Evolutionary conservation across 2,888 invertebrate genomes (phyloP), one percentile per base, ranked within the genome.

Genomic region (Prenolepis imparis): DNA sequence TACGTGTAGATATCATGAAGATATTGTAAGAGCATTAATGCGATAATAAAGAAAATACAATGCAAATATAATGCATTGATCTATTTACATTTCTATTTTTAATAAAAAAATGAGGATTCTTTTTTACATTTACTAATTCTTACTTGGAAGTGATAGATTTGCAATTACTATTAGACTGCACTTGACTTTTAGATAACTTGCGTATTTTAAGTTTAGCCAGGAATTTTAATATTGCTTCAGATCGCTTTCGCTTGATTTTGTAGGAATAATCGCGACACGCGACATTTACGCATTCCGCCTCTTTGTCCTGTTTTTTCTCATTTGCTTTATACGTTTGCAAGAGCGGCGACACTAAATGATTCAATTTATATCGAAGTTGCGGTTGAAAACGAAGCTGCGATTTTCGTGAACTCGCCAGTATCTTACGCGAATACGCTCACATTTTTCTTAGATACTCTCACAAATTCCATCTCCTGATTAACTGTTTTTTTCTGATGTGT

Each of bases 341-440:
- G 21, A 72, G 67, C 55, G 77, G 70, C 48, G 82, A 80, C 64
- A 84, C 64, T 4, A 66, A 39, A 15, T 41, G 81, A 63, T 48
- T 89, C 24, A 82, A 67, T 64, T 87, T 89, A 15, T 61, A 70
- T n/a, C 59, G 81, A 66, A 78, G 63, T n/a, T 80, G 83, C 66
- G 86, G 52, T 21, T 70, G 83, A 66, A 86, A 84, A 41, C 36
- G 59, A 44, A 77, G 74, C 4, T 82, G 85, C 28, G 84, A 74
- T 88, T 85, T 85, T 70, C 57, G 87, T 83, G 73, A 67, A 77
- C 83, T 84, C 89, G 89, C 90, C 90, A 90, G 90, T 89, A 88
- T 90, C 87, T 66, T 67, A 63, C 55, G 12, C 67, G 44, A 18
- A 63, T 55, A 21, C 9, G 70, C 32, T 90, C 82, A 89, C 89